A percentile compares a stretch with the other conserved stretches of the same genome.
Conservation (phyloP, 2,797 vertebrate species). For the Graptemys geographica region DNA sequence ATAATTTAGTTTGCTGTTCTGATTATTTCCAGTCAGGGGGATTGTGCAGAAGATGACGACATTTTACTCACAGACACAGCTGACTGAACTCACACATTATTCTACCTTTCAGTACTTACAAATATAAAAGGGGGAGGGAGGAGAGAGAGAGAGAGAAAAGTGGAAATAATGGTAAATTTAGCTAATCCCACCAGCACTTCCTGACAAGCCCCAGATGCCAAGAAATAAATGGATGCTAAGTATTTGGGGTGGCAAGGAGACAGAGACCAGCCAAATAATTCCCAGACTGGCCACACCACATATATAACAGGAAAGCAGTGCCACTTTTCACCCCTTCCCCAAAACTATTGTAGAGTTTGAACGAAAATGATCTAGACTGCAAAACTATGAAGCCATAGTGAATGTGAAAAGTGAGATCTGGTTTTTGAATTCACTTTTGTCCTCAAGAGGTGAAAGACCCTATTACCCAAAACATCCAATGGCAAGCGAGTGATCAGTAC, state of each 20-base stretch:
- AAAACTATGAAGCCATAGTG: neutral
- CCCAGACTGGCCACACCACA: neutral
- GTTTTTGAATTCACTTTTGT: neutral
- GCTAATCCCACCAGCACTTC: neutral
- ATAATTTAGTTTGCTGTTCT: slow-evolving; percentile 52
- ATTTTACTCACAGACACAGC: neutral
- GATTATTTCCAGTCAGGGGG: slow-evolving; percentile 67
- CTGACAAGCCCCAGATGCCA: neutral
- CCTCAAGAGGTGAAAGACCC: neutral
- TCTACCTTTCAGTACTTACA: slow-evolving; percentile 30
- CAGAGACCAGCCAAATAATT: neutral
- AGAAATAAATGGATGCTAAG: neutral
- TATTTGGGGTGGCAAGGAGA: neutral
- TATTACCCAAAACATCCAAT: neutral
- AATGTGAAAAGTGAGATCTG: neutral
- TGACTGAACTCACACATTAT: slow-evolving; percentile 59
- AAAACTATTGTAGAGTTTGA: fast-evolving
- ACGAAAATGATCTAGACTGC: neutral
- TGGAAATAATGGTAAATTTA: neutral
- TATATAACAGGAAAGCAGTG: neutral
- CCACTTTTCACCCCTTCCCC: neutral
- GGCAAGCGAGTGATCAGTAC: neutral
- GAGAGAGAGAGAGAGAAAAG: neutral
- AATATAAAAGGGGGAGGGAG: neutral
- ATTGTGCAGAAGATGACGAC: neutral